Conservation (phyloP, 2,113 vertebrate genomes). For the Megaptera novaeangliae region DNA sequence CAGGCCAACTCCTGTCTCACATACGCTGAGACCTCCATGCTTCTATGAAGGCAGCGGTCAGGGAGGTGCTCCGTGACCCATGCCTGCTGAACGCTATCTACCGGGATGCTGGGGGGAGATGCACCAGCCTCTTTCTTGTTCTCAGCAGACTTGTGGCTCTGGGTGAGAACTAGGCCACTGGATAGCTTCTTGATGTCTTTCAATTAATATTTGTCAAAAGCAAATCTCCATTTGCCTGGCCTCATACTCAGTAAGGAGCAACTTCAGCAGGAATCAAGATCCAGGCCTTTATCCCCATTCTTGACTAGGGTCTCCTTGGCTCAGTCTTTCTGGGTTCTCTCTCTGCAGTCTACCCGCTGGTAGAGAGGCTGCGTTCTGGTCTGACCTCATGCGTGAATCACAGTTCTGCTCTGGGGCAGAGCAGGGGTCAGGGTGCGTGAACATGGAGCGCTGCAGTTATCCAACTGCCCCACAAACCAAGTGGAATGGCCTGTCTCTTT, state of each 20-base stretch:
- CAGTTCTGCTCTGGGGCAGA: not conserved
- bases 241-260: not conserved
- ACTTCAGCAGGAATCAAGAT: not conserved
- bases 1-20: not conserved
- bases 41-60: not conserved
- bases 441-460: not conserved
- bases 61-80: not conserved
- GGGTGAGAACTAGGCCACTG: not conserved
- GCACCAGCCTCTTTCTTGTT: not conserved
- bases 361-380: not conserved
- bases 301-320: not conserved
- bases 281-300: not conserved
- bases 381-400: not conserved
- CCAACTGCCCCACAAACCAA: not conserved
- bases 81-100: not conserved
- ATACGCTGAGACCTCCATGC: not conserved
- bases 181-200: not conserved
- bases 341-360: not conserved
- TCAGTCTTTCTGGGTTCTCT: not conserved
- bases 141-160: not conserved
- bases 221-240: not conserved
- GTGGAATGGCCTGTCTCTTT: not conserved
- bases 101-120: not conserved
- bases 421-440: fast-evolving
- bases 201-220: not conserved